Evolutionary conservation across 2,113 vertebrate genomes (phyloP).

Genomic region (Kobus ellipsiprymnus): DNA sequence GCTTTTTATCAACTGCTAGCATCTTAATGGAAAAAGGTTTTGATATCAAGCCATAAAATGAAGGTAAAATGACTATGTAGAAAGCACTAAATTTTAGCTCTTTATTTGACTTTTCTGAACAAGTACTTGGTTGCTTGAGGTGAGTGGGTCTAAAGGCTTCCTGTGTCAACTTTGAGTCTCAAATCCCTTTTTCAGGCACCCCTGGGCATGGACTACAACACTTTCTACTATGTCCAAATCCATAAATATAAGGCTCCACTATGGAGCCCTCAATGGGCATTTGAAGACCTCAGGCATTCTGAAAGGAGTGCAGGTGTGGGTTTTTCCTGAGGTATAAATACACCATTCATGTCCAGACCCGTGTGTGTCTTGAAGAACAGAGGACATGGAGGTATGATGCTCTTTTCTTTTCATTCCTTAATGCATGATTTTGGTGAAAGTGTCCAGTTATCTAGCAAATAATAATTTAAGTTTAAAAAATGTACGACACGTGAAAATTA

Average conservation of each 20-base stretch:
- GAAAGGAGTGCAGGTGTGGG: not conserved
- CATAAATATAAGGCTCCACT: not conserved
- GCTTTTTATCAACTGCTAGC: not conserved
- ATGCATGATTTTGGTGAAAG: not conserved
- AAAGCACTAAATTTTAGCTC: not conserved
- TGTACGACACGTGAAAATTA: not conserved
- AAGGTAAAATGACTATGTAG: not conserved
- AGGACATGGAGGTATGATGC: not conserved
- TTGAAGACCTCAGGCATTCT: not conserved
- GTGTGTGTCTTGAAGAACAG: not conserved
- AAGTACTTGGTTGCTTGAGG: not conserved
- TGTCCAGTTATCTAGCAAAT: not conserved
- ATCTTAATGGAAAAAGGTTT: not conserved
- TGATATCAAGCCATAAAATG: not conserved
- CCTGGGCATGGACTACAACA: not conserved
- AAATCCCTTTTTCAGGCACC: not conserved
- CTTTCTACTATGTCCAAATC: not conserved
- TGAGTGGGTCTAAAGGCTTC: not conserved
- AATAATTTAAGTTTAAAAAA: not conserved
- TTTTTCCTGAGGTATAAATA: not conserved
- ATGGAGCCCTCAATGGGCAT: rapidly evolving
- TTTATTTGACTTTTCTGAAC: not conserved
- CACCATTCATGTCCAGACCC: not conserved
- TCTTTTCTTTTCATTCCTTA: not conserved
- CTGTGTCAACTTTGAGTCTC: not conserved